A percentile compares a stretch with the other conserved stretches of the same genome.
Conservation (phyloP, 35 echinoderm and acorn worm species). For the Holothuria glaberrima region DNA sequence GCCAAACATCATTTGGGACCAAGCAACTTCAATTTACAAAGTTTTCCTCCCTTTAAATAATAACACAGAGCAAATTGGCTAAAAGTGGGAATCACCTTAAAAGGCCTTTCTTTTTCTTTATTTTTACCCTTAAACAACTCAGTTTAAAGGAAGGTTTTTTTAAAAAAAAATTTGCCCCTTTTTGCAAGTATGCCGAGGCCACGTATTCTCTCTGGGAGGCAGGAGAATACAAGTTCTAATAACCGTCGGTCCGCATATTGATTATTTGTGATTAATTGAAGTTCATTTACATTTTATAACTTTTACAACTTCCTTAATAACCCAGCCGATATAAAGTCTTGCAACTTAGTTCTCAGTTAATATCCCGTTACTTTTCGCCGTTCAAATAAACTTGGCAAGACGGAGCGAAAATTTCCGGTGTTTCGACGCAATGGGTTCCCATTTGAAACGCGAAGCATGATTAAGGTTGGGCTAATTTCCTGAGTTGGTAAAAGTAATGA, state of each 20-base stretch:
- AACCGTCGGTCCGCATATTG: neutral
- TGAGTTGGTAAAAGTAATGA: constrained; percentile 54
- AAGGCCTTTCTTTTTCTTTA: too few species aligned
- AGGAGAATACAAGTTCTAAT: neutral
- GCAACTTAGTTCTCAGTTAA: constrained; percentile 56
- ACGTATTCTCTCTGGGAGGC: neutral
- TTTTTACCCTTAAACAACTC: too few species aligned
- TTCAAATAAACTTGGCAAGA: constrained; percentile 56
- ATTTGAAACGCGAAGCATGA: constrained; percentile 61
- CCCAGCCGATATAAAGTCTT: constrained; percentile 14
- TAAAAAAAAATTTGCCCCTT: too few species aligned
- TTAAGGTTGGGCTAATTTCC: constrained; percentile 48
- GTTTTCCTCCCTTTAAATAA: too few species aligned
- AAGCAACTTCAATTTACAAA: too few species aligned
- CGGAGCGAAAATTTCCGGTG: constrained; percentile 62
- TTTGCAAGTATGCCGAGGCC: too few species aligned
- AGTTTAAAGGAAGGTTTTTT: too few species aligned
- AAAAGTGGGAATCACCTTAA: too few species aligned
- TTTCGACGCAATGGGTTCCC: constrained; percentile 21
- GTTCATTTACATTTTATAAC: constrained; percentile 63
- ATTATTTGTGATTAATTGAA: constrained; percentile 55
- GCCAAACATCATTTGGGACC: too few species aligned
- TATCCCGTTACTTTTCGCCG: constrained; percentile 49
- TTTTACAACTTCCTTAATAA: constrained; percentile 64
- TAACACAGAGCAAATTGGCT: too few species aligned